These are phyloP conservation scores for Ovis canadensis DNA, from an alignment of 2,113 vertebrate species.

Conservation along the genomic window DNA sequence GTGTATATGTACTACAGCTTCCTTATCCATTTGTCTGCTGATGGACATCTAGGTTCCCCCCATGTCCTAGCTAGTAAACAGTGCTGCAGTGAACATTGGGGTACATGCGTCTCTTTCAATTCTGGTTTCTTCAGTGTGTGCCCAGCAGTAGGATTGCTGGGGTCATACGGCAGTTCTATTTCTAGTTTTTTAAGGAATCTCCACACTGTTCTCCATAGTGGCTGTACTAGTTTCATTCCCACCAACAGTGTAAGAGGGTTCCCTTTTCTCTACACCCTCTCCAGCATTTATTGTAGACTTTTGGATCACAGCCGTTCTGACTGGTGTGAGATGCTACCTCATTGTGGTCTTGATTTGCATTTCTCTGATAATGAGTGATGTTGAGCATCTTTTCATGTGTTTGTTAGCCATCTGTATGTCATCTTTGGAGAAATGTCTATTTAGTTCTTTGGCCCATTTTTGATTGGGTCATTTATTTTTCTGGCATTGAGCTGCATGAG, in stretches of 20 bases:
- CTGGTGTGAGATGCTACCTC: not conserved
- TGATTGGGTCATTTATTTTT: not conserved
- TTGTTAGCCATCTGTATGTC: not conserved
- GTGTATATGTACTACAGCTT: not conserved
- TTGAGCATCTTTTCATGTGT: not conserved
- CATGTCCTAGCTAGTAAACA: not conserved
- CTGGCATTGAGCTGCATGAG: not conserved
- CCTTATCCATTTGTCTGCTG: not conserved
- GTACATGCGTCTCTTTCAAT: not conserved
- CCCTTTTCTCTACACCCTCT: not conserved
- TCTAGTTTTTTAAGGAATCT: not conserved
- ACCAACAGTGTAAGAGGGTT: not conserved
- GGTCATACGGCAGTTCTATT: not conserved
- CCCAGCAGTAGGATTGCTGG: not conserved
- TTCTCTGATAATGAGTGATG: not conserved
- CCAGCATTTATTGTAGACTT: not conserved
- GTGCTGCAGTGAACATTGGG: not conserved
- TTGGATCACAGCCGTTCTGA: not conserved
- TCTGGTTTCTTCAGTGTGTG: not conserved
- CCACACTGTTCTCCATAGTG: not conserved
- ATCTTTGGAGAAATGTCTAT: not conserved
- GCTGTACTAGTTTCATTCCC: not conserved
- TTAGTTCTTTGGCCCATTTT: not conserved
- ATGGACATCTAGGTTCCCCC: not conserved
- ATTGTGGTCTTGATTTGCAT: not conserved